Evolutionary conservation across 2,888 invertebrate genomes (phyloP).

Genomic region (Pyrgus malvae): DNA sequence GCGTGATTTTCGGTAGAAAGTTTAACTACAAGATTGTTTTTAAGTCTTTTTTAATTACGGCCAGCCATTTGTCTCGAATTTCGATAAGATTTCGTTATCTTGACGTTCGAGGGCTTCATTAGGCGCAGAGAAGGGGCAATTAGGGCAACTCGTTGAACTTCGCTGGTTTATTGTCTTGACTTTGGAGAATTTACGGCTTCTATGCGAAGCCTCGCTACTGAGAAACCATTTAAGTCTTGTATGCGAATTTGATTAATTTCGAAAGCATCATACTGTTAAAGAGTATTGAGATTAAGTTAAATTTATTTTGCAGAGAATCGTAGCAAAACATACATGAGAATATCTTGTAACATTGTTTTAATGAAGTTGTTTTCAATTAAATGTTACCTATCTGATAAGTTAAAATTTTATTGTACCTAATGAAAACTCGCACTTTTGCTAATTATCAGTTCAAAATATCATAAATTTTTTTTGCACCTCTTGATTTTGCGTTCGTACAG

Average conservation of each 20-base stretch:
- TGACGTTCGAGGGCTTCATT: conserved; percentile 28
- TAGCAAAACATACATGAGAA: too few relatives aligned
- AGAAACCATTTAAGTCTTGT: conserved; percentile 13
- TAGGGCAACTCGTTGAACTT: conserved; percentile 30
- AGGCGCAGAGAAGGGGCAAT: conserved; percentile 29
- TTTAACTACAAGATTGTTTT: conserved; percentile 12
- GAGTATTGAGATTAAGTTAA: not conserved
- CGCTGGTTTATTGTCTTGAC: conserved; percentile 25
- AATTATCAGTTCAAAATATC: too few relatives aligned
- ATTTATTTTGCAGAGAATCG: too few relatives aligned
- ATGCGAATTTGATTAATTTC: conserved; percentile 18
- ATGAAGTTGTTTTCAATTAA: too few relatives aligned
- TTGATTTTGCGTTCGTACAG: too few relatives aligned
- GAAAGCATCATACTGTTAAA: conserved; percentile 2
- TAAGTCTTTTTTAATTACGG: conserved; percentile 28
- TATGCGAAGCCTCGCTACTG: not conserved
- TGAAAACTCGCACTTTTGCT: too few relatives aligned
- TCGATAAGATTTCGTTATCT: conserved; percentile 35
- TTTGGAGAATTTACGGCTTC: conserved; percentile 17
- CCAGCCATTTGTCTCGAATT: conserved; percentile 26
- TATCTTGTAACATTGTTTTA: too few relatives aligned
- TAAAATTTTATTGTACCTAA: too few relatives aligned
- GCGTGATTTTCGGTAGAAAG: conserved; percentile 32
- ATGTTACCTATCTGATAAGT: too few relatives aligned
- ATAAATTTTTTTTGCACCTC: too few relatives aligned